Conservation (phyloP, 2,797 vertebrate species). For the Poecile montanus region DNA sequence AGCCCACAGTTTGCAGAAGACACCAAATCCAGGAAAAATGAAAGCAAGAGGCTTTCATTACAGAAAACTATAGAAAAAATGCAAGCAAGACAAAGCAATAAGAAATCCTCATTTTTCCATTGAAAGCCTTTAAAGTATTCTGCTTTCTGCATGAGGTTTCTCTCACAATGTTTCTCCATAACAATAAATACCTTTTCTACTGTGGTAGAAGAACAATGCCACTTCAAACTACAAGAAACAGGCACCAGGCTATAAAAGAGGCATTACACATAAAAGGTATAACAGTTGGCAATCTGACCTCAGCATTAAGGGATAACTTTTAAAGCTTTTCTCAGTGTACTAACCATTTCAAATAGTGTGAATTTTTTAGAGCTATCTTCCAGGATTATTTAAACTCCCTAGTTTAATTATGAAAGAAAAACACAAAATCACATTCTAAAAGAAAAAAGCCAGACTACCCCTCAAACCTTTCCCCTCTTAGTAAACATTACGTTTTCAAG, state of each 20-base stretch:
- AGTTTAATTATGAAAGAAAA: background rate
- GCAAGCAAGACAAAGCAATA: background rate
- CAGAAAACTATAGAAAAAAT: background rate
- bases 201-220: background rate
- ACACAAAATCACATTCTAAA: background rate
- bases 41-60: background rate
- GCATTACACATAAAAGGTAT: background rate
- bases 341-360: background rate
- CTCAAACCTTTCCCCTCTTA: background rate
- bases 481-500: background rate
- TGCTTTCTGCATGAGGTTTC: background rate
- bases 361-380: background rate
- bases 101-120: background rate
- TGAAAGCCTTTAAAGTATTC: background rate
- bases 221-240: background rate
- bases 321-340: background rate
- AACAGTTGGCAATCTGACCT: background rate
- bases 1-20: background rate
- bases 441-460: fast-evolving
- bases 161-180: background rate
- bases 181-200: background rate
- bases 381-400: background rate
- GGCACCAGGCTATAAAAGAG: background rate
- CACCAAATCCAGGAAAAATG: background rate
- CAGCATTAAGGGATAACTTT: background rate